These are phyloP conservation scores for Rhinogobio ventralis DNA, from an alignment of 2,797 vertebrate species.

Conservation along the genomic window DNA sequence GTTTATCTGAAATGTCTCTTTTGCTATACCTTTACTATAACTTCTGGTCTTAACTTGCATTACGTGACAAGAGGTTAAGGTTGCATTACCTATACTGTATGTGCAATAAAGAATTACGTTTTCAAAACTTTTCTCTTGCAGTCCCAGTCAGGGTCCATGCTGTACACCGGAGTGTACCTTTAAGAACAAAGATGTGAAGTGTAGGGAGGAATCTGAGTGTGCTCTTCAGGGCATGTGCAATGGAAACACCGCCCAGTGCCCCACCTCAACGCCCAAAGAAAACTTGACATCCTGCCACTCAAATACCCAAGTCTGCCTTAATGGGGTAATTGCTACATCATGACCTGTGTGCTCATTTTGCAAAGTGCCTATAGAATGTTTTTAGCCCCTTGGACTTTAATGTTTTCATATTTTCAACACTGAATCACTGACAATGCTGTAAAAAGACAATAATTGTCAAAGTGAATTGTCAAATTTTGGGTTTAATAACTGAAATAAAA, in stretches of 20 bases:
- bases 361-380: not conserved
- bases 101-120: not conserved
- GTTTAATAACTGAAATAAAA: too few species aligned
- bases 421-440: not conserved
- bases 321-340: constrained; percentile 80
- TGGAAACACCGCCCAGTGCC: constrained; percentile 84
- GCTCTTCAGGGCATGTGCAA: constrained; percentile 85
- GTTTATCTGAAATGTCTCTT: not conserved
- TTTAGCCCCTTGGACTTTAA: not conserved
- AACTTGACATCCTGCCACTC: constrained; percentile 89
- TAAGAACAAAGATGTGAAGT: constrained; percentile 73
- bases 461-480: not conserved
- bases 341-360: constrained; percentile 1
- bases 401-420: not conserved
- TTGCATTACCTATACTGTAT: not conserved
- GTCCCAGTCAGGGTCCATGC: constrained; percentile 96
- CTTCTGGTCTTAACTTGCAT: not conserved
- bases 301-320: constrained; percentile 94
- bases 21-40: not conserved
- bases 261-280: constrained; percentile 83
- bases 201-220: constrained; percentile 89
- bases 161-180: constrained; percentile 83
- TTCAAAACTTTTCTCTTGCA: constrained; percentile 58
- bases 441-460: not conserved
- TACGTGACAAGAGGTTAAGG: not conserved